These are phyloP conservation scores for Acanthosepion esculentum DNA, from an alignment of 2,888 invertebrate species.

Conservation along the genomic window DNA sequence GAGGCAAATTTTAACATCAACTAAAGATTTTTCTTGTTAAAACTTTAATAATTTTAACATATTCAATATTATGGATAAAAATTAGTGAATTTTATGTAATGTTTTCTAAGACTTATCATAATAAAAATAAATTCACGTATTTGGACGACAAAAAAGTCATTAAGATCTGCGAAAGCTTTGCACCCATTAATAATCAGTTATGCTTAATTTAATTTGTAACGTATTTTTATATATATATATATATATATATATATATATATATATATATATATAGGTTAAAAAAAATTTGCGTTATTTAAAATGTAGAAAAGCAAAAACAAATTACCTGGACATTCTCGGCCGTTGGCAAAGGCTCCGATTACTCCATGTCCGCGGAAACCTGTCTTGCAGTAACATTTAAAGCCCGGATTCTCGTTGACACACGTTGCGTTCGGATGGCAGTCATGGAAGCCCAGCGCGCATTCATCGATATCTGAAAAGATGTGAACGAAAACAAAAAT, in stretches of 20 bases:
- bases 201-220: too few species aligned
- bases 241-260: too few species aligned
- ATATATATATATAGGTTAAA: too few species aligned
- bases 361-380: conserved; percentile 67
- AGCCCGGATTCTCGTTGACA: conserved; percentile 91
- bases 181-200: too few species aligned
- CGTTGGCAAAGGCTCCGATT: conserved; percentile 59
- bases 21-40: too few species aligned
- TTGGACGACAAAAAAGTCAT: not conserved
- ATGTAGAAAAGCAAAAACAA: not conserved
- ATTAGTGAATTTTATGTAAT: too few species aligned
- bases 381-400: conserved; percentile 87
- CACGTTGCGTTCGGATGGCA: conserved; percentile 90
- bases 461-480: conserved; percentile 89
- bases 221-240: too few species aligned
- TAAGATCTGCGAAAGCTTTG: not conserved
- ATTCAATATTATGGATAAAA: too few species aligned
- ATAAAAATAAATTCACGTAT: too few species aligned
- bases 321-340: conserved; percentile 65
- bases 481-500: not conserved
- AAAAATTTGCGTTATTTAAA: not conserved
- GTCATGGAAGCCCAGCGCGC: conserved; percentile 82
- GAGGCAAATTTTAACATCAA: too few species aligned
- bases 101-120: too few species aligned
- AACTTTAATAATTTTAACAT: too few species aligned